These are phyloP conservation scores for Amblyteles armatorius DNA, from an alignment of 2,888 invertebrate species.

Conservation along the genomic window DNA sequence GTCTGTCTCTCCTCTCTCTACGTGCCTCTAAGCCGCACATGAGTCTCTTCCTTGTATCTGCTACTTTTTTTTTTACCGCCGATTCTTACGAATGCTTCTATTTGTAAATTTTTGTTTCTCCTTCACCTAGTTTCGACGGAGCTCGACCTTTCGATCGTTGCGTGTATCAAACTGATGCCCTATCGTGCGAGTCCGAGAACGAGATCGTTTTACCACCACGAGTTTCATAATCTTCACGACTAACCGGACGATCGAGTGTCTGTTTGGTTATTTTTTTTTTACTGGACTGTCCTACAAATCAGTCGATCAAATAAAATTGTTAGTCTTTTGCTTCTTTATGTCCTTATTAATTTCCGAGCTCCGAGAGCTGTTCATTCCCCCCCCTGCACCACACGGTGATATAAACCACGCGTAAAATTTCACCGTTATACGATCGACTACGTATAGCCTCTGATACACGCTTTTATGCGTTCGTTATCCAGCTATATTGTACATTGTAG, in stretches of 20 bases:
- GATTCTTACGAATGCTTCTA: background rate
- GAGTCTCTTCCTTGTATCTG: background rate
- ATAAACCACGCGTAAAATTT: constrained; percentile 34
- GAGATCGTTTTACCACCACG: constrained; percentile 58
- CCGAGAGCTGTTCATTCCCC: background rate
- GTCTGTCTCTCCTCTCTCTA: constrained; percentile 1
- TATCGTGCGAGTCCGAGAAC: constrained; percentile 29
- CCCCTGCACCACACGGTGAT: background rate
- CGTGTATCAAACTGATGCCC: constrained; percentile 3
- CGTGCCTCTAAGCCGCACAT: constrained; percentile 29
- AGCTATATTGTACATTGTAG: background rate
- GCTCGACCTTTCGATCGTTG: constrained; percentile 37
- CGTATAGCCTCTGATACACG: constrained; percentile 27
- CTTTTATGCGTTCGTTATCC: constrained; percentile 35
- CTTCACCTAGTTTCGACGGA: constrained; percentile 39
- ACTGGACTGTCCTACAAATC: background rate
- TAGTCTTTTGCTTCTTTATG: background rate
- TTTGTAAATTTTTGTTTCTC: constrained; percentile 7
- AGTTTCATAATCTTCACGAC: constrained; percentile 54
- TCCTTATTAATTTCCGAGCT: constrained; percentile 20
- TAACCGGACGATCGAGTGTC: constrained; percentile 25
- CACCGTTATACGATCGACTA: constrained; percentile 5
- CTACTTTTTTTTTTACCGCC: constrained; percentile 13
- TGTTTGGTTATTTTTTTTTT: background rate
- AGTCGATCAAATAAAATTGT: background rate